Base-by-base conservation (phyloP, 2,113 vertebrate genomes). In the Sander lucioperca region DNA sequence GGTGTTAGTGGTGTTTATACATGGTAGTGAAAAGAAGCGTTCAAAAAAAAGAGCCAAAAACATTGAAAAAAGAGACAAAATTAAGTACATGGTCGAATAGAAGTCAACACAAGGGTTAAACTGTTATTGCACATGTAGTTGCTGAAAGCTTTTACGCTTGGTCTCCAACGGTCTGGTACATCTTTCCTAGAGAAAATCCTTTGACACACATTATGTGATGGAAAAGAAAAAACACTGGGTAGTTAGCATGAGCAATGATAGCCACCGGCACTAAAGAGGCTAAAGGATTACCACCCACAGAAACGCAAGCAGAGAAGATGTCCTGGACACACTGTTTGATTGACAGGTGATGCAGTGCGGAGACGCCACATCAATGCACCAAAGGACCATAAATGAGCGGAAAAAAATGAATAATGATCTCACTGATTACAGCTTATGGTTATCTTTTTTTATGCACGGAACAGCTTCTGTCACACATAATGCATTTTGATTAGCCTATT, bases 281-380 rank as follows among this genome's bases (percentile, higher is more conserved):
- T 43, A 54, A 61, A 45, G 56, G 63, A 73, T 18, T 73, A 53
- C 61, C 78, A 70, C 71, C 83, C 50, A 59, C 75, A 74, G 69
- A 62, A 62, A 50, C 18, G 71, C 58, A 21, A 66, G 43, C 64
- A 53, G 78, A 67, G 0, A 86, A 21, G 27, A 78, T 16, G 57
- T 64, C 73, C 66, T 5, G 56, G 66, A 23, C 67, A 14, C 30
- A 25, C 30, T 45, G 78, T 68, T 85, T 90, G 82, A 90, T 54
- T 81, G 87, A 86, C 79, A 62, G 75, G 39, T 51, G 62, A 80
- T 5, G 59, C 9, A 50, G 68, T 1, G 14, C 63, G 1, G 45
- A 53, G 65, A 71, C 3, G 6, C 10, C 30, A 30, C 67, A 67
- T 57, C 56, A 50, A 18, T 76, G 72, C 75, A 71, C 70, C 27